These are phyloP conservation scores for Ornithoptera priamus DNA, from an alignment of 2,888 invertebrate genomes.

Conservation along the genomic window DNA sequence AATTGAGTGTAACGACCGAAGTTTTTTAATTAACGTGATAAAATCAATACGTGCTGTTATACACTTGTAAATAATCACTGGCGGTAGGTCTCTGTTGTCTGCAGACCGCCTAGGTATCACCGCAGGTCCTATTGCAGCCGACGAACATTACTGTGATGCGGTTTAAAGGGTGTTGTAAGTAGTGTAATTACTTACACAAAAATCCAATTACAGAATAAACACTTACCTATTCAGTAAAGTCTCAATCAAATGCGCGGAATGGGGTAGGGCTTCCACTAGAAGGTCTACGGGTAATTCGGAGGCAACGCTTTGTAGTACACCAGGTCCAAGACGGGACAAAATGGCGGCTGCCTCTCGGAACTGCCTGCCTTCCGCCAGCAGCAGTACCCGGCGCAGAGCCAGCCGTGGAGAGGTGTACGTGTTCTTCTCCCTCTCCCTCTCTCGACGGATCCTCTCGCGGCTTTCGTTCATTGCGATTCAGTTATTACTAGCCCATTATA, in stretches of 20 bases:
- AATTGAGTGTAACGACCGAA: background rate
- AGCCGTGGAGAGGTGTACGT: conserved; percentile 84
- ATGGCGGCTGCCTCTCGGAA: conserved; percentile 94
- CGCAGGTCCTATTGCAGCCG: too few species aligned
- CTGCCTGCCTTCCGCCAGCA: conserved; percentile 92
- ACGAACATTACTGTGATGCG: too few species aligned
- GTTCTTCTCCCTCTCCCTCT: conserved; percentile 80
- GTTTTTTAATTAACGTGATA: too few species aligned
- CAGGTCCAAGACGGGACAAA: conserved; percentile 87
- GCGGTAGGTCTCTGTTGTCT: too few species aligned
- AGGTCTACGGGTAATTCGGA: conserved; percentile 91
- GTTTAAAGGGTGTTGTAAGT: too few species aligned
- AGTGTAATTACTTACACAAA: too few species aligned
- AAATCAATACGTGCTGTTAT: too few species aligned
- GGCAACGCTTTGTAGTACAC: conserved; percentile 87
- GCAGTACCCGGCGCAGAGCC: conserved; percentile 84
- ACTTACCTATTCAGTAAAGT: conserved; percentile 86
- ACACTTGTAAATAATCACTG: too few species aligned
- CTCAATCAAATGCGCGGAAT: conserved; percentile 92
- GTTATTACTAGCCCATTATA: conserved; percentile 63
- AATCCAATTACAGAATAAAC: background rate
- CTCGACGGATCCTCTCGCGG: conserved; percentile 85
- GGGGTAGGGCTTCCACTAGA: conserved; percentile 93
- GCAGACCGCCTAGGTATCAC: too few species aligned
- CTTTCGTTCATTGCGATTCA: conserved; percentile 82